Base-by-base conservation (phyloP, 2,797 vertebrate species). In the Myotis myotis region DNA sequence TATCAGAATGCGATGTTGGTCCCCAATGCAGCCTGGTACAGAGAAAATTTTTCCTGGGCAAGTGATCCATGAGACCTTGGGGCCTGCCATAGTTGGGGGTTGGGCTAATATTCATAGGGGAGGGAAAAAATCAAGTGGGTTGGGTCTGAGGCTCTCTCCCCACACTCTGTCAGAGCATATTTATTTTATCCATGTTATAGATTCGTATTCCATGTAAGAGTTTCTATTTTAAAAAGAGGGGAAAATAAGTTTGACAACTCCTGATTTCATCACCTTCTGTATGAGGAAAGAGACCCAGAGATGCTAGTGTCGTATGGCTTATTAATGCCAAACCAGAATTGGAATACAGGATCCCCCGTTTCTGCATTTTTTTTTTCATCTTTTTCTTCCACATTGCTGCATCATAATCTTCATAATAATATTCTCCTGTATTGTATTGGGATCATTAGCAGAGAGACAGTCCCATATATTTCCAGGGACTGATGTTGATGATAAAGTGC, bases 191-290 rank as follows among this genome's bases (percentile, higher is more conserved):
- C 22, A 25, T 38, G 33, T 81, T 68, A 5, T 30, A 25, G 70
- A 17, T 47, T 86, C 66, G 28, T 44, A 51, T 90, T 81, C 12
- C n/a, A 60, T 60, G 16, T 53, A 78, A 81, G 38, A 6, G 38
- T 93, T 83, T 55, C 2, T 92, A 72, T 62, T 80, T 93, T 87
- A 13, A 57, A 57, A 90, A 89, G 22, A 81, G 23, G 22, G 19
- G 8, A 6, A 55, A 90, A 38, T 41, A 28, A 55, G 3, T 70
- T 41, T 74, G n/a, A 33, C 91, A 49, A 28, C 6, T 64, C 28
- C 22, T 55, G 30, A 47, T 83, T 53, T 15, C 7, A 28, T 76
- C 30, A 38, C 28, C 2, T 55, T 93, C 78, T 62, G 17, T 12
- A 9, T 62, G 64, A 76, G 12, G 2, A 70, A 71, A 75, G 82